These are phyloP conservation scores for Mantis religiosa DNA, from an alignment of 2,888 invertebrate species.

Conservation along the genomic window DNA sequence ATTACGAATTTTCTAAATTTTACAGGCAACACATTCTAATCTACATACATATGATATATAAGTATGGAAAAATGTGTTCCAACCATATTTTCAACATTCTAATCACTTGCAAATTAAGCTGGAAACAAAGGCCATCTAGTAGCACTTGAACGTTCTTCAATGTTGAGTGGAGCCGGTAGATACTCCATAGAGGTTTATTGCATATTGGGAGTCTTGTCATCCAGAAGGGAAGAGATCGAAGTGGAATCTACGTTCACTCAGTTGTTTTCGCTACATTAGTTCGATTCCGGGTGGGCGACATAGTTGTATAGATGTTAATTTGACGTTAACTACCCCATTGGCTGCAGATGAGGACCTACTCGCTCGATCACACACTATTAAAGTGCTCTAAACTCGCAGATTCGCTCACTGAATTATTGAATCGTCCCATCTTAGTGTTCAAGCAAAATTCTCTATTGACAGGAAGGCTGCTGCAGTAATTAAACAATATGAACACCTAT, in stretches of 20 bases:
- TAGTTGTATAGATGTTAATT: neutral
- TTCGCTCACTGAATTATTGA: neutral
- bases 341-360: neutral
- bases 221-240: neutral
- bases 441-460: neutral
- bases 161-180: neutral
- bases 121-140: no score
- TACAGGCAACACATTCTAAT: no score
- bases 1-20: no score
- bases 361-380: neutral
- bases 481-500: no score
- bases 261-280: neutral
- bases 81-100: no score
- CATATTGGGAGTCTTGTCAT: neutral
- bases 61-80: no score
- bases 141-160: no score
- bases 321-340: neutral
- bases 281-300: neutral
- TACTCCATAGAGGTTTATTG: neutral
- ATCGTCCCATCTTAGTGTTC: neutral
- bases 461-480: no score
- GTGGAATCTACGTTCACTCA: neutral
- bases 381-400: neutral
- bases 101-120: no score
- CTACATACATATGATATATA: no score